Base-by-base conservation (phyloP, 2,113 vertebrate genomes). In the Chauna torquata region DNA sequence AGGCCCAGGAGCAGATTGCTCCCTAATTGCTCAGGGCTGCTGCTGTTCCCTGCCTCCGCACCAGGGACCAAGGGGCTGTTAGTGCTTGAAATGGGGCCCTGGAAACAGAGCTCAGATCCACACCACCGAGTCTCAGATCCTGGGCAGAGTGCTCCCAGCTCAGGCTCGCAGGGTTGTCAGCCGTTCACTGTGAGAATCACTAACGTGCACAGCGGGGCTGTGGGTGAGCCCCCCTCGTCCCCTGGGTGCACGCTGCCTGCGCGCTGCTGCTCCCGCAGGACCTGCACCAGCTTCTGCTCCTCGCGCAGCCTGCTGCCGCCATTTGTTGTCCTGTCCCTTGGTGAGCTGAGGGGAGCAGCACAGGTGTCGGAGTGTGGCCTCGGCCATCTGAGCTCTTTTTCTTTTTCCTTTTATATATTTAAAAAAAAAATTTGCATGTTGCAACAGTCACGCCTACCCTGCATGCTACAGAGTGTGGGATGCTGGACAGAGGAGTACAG, bases 221-320 rank as follows among this genome's bases (percentile, higher is more conserved):
- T 3, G 40, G 34, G 22, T 30, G 24, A 40, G 49, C 9, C 30
- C 17, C 49, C 38, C 30, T 34, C 7, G 4, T 24, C 18, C 40
- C 44, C 34, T 9, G 12, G 32, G 36, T 9, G 38, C 64, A 38
- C 2, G 0, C 38, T 24, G 28, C 83, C 62, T 3, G 4, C 13
- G 8, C 3, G 3, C n/a, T 1, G 2, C 62, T 16, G 32, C 36
- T 50, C 14, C 65, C 3, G 12, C 0, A 2, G 69, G 69, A 58
- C 78, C 36, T 12, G 25, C 59, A 44, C 20, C 30, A 2, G 61
- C 36, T 17, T 32, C 59, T 18, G 66, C 38, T 12, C 11, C 62
- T 28, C 4, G 1, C 7, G 1, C 72, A 28, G 44, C 61, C 64
- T 6, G n/a, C 19, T 3, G 5, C 42, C 11, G 70, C 40, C 6